phyloP scores from a whole-genome alignment of 2,888 invertebrate genomes.

The Harpagoxenus sublaevis region DNA sequence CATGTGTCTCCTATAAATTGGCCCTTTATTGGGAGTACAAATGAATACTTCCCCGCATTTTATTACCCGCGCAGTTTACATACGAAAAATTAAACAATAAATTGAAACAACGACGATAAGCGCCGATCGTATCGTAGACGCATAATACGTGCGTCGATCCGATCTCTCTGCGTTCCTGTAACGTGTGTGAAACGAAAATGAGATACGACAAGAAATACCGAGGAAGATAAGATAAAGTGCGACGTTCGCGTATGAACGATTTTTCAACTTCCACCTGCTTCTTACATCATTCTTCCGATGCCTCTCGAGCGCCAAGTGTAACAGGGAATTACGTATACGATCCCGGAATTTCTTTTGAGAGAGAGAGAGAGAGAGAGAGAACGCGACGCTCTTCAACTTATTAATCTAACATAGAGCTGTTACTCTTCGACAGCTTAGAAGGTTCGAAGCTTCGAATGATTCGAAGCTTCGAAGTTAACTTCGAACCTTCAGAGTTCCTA shows the following conservation, averaged over 20 bases:
- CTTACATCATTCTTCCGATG: not conserved
- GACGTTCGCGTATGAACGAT: not conserved
- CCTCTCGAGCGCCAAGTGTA: not conserved
- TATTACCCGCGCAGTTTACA: conserved; percentile 5
- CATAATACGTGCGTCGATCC: not conserved
- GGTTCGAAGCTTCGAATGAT: no score
- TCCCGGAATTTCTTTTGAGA: not conserved
- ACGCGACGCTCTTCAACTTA: not conserved
- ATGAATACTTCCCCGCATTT: conserved; percentile 34
- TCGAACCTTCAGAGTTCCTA: no score
- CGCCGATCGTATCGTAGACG: not conserved
- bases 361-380: not conserved
- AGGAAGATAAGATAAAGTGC: not conserved
- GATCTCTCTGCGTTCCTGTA: not conserved
- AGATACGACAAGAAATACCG: not conserved
- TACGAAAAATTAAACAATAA: conserved; percentile 9
- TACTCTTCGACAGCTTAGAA: no score
- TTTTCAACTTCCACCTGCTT: conserved; percentile 2
- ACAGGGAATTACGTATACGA: not conserved
- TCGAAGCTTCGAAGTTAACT: no score
- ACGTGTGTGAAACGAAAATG: not conserved
- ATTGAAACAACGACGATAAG: not conserved
- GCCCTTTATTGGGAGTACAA: conserved; percentile 39
- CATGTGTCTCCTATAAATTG: conserved; percentile 51
- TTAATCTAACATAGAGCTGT: no score